Percentiles rank a stretch among this genome's conserved stretches.
phyloP scores from a whole-genome alignment of 2,888 invertebrate species.

The Ophioninae sp. region DNA sequence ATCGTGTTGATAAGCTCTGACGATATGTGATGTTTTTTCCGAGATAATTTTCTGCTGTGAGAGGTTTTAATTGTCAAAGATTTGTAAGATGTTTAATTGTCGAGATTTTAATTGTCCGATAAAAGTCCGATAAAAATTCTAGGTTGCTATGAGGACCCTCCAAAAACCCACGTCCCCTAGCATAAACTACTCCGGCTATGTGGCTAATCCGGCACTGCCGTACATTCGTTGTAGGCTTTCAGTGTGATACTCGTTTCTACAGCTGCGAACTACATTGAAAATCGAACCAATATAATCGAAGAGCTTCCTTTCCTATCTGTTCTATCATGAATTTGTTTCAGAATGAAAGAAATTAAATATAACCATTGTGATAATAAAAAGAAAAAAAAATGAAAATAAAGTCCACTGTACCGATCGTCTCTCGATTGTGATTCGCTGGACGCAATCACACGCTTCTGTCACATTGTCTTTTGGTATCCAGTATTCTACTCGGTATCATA shows the following conservation, averaged over 20 bases:
- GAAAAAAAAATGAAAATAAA: conserved; percentile 30
- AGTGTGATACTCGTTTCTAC: conserved; percentile 22
- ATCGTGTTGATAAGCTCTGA: too few species aligned
- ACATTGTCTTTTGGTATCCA: conserved; percentile 71
- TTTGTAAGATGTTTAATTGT: too few species aligned
- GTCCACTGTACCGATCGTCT: conserved; percentile 20
- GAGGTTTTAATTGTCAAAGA: too few species aligned
- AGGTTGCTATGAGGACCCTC: too few species aligned
- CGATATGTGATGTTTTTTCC: too few species aligned
- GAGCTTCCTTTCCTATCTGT: conserved; percentile 10
- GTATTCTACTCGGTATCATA: conserved; percentile 73
- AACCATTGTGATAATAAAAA: neutral
- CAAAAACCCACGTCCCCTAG: too few species aligned
- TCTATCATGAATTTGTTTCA: conserved; percentile 10
- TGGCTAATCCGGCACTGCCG: conserved; percentile 1
- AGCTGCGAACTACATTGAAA: conserved; percentile 7
- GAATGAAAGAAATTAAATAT: neutral
- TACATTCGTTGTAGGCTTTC: conserved; percentile 30
- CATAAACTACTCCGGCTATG: too few species aligned
- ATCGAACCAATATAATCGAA: conserved; percentile 4
- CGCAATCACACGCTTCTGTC: conserved; percentile 46
- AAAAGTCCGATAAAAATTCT: too few species aligned
- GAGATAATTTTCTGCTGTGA: too few species aligned
- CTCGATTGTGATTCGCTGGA: conserved; percentile 54
- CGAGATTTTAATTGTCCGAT: too few species aligned